A percentile compares a stretch with the other conserved stretches of the same genome.
phyloP scores from a whole-genome alignment of 2,888 invertebrate genomes.

The Dusona sp. region DNA sequence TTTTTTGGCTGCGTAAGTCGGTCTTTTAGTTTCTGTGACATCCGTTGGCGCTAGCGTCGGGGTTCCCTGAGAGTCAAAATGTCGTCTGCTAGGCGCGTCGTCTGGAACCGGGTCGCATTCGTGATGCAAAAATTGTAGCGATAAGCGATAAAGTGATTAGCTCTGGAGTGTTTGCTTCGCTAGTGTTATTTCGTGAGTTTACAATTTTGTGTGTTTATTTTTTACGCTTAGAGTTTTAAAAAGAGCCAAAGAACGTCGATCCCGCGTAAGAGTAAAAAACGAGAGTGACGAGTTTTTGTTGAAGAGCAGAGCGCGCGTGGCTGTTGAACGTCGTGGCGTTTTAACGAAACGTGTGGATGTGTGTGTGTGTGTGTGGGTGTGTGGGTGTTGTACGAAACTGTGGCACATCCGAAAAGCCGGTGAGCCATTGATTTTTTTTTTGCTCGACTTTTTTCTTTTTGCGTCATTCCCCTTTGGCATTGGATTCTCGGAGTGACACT shows the following conservation, averaged over 20 bases:
- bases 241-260: not conserved
- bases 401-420: constrained; percentile 71
- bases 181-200: constrained; percentile 13
- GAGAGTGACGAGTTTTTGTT: constrained; percentile 8
- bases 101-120: constrained; percentile 80
- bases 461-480: constrained; percentile 23
- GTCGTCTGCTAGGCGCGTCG: constrained; percentile 83
- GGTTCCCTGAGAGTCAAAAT: constrained; percentile 77
- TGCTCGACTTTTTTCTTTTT: constrained; percentile 56
- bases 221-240: not conserved
- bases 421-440: constrained; percentile 81
- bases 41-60: constrained; percentile 67
- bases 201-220: constrained; percentile 33
- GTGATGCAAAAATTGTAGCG: constrained; percentile 78
- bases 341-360: not conserved
- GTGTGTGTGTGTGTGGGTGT: constrained; percentile 5
- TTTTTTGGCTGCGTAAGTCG: constrained; percentile 68
- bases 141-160: constrained; percentile 74
- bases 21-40: constrained; percentile 65
- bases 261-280: constrained; percentile 7
- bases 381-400: constrained; percentile 17
- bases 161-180: constrained; percentile 26
- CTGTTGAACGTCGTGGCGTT: constrained; percentile 48
- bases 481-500: constrained; percentile 44
- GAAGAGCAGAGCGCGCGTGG: constrained; percentile 55